Evolutionary conservation across 2,888 invertebrate species (phyloP).

Genomic region (Eristalinus aeneus): DNA sequence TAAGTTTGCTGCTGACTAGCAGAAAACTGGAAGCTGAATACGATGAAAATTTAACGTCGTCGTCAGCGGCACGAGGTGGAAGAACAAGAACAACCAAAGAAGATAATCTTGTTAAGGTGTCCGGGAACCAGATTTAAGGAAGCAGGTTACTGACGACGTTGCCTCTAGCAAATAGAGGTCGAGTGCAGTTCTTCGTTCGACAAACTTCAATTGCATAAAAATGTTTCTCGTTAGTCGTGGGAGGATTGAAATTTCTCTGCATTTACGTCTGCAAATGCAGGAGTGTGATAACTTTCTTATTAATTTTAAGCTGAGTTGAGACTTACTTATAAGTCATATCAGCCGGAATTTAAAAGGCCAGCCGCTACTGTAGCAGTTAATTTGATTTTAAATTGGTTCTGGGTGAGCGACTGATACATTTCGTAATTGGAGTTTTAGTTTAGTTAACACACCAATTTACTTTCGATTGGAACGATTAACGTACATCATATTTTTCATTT

Average conservation of each 20-base stretch:
- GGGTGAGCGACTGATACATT: no score
- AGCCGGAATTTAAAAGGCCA: no score
- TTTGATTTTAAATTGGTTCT: no score
- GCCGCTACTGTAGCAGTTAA: no score
- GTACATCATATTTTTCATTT: no score
- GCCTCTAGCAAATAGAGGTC: background rate
- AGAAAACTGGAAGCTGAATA: slow-evolving; percentile 56
- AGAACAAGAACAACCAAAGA: background rate
- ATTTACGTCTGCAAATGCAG: background rate
- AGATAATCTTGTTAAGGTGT: slow-evolving; percentile 65
- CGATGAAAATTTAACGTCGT: background rate
- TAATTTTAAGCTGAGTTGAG: slow-evolving; percentile 64
- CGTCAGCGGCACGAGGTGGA: background rate
- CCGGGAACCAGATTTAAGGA: slow-evolving; percentile 61
- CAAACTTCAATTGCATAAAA: slow-evolving; percentile 29
- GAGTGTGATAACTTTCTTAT: slow-evolving; percentile 65
- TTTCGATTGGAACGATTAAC: no score
- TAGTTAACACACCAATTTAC: no score
- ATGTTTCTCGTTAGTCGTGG: slow-evolving; percentile 30
- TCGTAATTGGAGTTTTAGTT: no score
- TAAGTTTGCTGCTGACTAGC: slow-evolving; percentile 13
- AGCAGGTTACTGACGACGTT: slow-evolving; percentile 46
- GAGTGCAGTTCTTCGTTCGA: slow-evolving; percentile 54
- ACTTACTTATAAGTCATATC: no score
- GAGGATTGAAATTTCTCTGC: slow-evolving; percentile 31